Evolutionary conservation across 2,113 vertebrate genomes (phyloP).

Genomic region (Helogale parvula): DNA sequence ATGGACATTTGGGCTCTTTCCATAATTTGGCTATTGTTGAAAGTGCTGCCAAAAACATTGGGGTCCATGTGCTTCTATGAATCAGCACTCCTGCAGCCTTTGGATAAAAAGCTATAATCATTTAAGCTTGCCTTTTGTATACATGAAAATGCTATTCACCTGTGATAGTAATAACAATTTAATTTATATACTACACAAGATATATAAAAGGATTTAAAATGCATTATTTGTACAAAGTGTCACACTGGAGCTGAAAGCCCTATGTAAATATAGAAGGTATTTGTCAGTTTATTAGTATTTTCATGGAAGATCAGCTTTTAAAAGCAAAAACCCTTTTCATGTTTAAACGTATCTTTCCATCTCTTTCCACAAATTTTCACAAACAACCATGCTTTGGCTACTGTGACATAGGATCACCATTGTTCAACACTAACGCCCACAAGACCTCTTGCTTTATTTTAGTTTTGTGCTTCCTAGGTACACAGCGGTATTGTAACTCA

Average conservation of each 20-base stretch:
- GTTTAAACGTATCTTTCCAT: background rate
- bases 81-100: too few species aligned
- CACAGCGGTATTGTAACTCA: background rate
- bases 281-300: background rate
- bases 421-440: too few species aligned
- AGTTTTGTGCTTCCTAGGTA: background rate
- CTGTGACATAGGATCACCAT: background rate
- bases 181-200: background rate
- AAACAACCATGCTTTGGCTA: background rate
- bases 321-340: background rate
- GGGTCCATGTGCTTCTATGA: too few species aligned
- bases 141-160: background rate
- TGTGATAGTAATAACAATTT: background rate
- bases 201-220: background rate
- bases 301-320: background rate
- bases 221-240: background rate
- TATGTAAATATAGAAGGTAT: background rate
- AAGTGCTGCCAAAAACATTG: too few species aligned
- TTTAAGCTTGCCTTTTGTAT: background rate
- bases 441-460: background rate
- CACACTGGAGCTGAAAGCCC: background rate
- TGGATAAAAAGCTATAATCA: background rate
- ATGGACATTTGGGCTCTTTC: too few species aligned
- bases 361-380: background rate
- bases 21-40: too few species aligned